phyloP scores from a whole-genome alignment of 1,140 invertebrate genomes.

The Anastrepha obliqua region DNA sequence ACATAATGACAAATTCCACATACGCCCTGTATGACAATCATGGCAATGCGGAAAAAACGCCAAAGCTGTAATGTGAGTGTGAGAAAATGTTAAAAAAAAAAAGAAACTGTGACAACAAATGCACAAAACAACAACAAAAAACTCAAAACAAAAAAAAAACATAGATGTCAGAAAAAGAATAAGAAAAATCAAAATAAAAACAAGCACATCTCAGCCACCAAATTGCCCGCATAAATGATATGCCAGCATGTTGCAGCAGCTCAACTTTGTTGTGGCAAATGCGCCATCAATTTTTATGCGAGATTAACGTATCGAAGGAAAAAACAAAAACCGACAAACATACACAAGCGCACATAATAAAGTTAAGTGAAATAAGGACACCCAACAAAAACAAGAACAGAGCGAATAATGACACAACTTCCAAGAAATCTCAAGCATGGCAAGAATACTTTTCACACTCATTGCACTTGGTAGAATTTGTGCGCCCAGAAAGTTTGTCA shows the following conservation, averaged over 20 bases:
- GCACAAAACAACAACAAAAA: neutral
- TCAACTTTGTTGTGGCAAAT: neutral
- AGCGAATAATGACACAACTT: slow-evolving; percentile 34
- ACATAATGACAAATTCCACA: slow-evolving; percentile 47
- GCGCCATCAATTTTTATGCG: slow-evolving; percentile 35
- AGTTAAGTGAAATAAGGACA: neutral
- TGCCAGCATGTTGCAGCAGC: slow-evolving; percentile 31
- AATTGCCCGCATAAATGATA: slow-evolving; percentile 40
- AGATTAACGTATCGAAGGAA: slow-evolving; percentile 23
- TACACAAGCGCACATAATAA: neutral
- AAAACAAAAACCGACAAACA: neutral
- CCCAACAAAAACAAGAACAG: neutral
- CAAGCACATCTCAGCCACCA: slow-evolving; percentile 4
- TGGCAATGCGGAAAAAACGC: neutral
- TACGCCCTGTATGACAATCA: neutral
- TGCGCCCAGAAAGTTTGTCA: neutral
- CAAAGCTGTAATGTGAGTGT: neutral
- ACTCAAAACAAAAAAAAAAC: neutral
- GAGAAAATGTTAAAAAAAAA: neutral
- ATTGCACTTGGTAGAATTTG: slow-evolving; percentile 5
- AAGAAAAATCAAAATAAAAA: neutral
- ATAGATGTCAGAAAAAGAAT: neutral
- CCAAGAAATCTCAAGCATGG: neutral
- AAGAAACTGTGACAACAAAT: neutral
- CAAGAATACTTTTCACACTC: slow-evolving; percentile 4